Base-by-base conservation (phyloP, 2,888 invertebrate species). In the Serrognathus titanus region DNA sequence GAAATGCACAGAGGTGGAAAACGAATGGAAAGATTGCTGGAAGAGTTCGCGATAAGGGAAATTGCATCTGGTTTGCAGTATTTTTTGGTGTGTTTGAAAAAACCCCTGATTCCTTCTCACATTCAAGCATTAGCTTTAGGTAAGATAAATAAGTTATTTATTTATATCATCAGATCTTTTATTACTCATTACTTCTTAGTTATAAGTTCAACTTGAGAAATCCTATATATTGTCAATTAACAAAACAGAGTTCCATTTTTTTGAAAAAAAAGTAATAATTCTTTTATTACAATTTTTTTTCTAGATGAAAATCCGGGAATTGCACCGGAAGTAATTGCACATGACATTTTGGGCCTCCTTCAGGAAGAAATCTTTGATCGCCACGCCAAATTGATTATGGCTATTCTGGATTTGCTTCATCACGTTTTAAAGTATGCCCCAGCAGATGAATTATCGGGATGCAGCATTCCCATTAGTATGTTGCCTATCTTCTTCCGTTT, bases 111-210 rank as follows among this genome's bases (percentile, higher is more conserved):
- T 60, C 81, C 80, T 0, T 64, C 64, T 8, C 70, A 77, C 47
- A 78, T 81, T 16, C 81, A 81, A 63, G 75, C 77, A 36, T 65
- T 81, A 47, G 78, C 79, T 8, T 70, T 81, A 46, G 80, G 80
- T 80, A 71, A 31, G 24, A 7, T 31, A 31, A 1, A 3, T 7
- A 31, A 6, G 2, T 20, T 46, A 16, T 16, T 10, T 16, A 16
- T 16, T 16, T 16, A 16, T 16, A 16, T 16, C 16, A 16, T 16
- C 16, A 16, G 16, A 2, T 16, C 3, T 16, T 3, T 16, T 16
- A 16, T 16, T 16, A 16, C 16, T 16, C n/a, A n/a, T n/a, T 16
- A 16, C 16, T 16, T 16, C 3, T 16, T 16, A 16, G 3, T 16
- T 16, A 16, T 16, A 16, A 16, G 1, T 3, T 16, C 16, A 16